phyloP scores from a whole-genome alignment of 2,888 invertebrate genomes.

The Pheosia tremula region DNA sequence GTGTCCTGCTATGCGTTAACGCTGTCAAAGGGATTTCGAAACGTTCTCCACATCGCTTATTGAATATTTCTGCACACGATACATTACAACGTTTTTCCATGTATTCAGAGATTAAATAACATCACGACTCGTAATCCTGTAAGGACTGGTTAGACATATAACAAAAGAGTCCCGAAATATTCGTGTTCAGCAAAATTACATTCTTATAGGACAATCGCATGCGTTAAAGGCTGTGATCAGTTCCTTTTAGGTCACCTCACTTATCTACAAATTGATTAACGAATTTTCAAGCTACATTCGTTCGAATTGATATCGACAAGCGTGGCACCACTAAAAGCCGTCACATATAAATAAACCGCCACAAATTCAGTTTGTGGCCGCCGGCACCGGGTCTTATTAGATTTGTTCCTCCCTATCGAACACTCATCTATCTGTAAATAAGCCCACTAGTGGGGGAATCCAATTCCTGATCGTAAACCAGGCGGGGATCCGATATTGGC shows the following conservation, averaged over 20 bases:
- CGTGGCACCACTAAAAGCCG: constrained; percentile 31
- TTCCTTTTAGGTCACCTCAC: no score
- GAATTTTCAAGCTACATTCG: no score
- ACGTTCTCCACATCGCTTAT: constrained; percentile 24
- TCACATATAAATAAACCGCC: constrained; percentile 45
- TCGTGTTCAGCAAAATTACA: no score
- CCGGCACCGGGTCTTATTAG: constrained; percentile 50
- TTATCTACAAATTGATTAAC: no score
- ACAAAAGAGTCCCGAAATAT: no score
- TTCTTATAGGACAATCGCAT: no score
- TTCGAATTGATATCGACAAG: neutral
- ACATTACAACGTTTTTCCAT: no score
- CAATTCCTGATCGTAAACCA: constrained; percentile 41
- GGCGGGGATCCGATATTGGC: constrained; percentile 22
- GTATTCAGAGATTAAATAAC: neutral
- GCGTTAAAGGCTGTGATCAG: no score
- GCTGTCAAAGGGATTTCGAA: constrained; percentile 49
- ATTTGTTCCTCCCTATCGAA: constrained; percentile 50
- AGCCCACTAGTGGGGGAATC: constrained; percentile 49
- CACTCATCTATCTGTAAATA: constrained; percentile 55
- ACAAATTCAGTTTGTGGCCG: constrained; percentile 46
- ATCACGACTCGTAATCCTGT: neutral
- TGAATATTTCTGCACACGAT: constrained; percentile 42
- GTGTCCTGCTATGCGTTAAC: constrained; percentile 46
- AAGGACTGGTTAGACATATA: no score